Evolutionary conservation across 2,113 vertebrate species (phyloP), one percentile per base, ranked within the genome.

Genomic region (Hemichromis elongatus): DNA sequence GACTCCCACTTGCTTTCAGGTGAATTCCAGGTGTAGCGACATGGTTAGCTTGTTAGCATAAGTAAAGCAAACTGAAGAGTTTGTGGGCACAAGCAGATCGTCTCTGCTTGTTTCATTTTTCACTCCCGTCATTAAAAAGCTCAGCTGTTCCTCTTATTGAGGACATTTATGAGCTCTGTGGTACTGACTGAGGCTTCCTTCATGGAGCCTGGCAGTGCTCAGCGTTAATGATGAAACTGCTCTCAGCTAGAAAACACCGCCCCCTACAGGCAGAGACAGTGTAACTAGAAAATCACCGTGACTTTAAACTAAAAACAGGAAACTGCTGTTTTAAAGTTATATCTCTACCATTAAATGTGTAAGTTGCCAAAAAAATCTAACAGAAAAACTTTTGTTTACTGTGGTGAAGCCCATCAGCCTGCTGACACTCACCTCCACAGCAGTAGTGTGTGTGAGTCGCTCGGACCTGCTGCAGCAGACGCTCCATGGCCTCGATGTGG

Each of bases 381-480:
- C n/a, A 68, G 5, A 53, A 1, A 68, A 68, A 42, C 8, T 13
- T 21, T 6, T 47, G 6, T 4, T 63, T 9, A 24, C 26, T 1
- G 37, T 26, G n/a, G 12, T 24, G 63, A 4, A 68, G 21, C 7
- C 11, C n/a, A 2, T 42, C 14, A 13, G n/a, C 37, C 12, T 1
- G 37, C 35, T 4, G 2, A 21, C 52, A 85, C 97, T 97, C 95
- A 99, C 98, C 98, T 97, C 97, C 95, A 79, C 96, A 97, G 91
- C 96, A 97, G 91, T 97, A 96, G 93, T 96, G 97, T 82, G 97
- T 96, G 94, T 97, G 98, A 79, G 97, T 96, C 53, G 97, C 96
- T 91, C 97, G 96, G 95, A 99, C 97, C 94, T 98, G 97, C 95
- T 99, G 97, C 61, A 99, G 96, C 79, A 99, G 96, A 56, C 94